Percentiles rank a stretch among this genome's conserved stretches.
Evolutionary conservation across 2,888 invertebrate species (phyloP).

Genomic region (Plagodis dolabraria): DNA sequence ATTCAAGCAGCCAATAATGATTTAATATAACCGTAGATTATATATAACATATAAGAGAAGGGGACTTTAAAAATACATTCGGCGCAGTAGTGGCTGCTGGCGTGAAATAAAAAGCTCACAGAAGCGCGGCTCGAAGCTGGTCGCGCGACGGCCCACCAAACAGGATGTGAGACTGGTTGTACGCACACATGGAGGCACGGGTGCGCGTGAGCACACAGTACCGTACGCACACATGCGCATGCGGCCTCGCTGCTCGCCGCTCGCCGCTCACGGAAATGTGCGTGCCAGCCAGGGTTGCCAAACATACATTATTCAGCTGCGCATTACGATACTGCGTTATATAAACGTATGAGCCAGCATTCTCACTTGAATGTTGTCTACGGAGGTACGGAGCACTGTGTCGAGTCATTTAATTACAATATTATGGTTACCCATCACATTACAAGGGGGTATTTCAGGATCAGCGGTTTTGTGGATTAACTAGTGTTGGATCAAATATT

Average conservation of each 20-base stretch:
- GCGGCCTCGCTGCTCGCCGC: constrained; percentile 75
- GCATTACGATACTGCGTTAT: constrained; percentile 37
- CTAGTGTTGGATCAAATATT: too few relatives aligned
- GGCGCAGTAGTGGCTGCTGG: constrained; percentile 61
- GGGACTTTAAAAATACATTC: constrained; percentile 35
- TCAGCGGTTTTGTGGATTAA: too few relatives aligned
- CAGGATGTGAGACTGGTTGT: constrained; percentile 85
- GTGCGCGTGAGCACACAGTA: constrained; percentile 42
- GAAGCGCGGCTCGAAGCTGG: constrained; percentile 70
- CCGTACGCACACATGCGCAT: constrained; percentile 59
- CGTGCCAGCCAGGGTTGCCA: constrained; percentile 70
- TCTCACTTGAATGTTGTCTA: constrained; percentile 7
- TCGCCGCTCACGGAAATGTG: constrained; percentile 80
- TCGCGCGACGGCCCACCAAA: constrained; percentile 74
- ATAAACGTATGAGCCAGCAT: constrained; percentile 35
- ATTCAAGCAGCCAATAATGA: not conserved
- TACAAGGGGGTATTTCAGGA: too few relatives aligned
- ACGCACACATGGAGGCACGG: constrained; percentile 55
- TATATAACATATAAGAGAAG: constrained; percentile 12
- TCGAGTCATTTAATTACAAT: too few relatives aligned
- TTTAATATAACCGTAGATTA: not conserved
- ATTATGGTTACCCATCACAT: too few relatives aligned
- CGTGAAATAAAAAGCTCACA: constrained; percentile 82
- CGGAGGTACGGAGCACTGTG: not conserved
- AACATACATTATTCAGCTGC: constrained; percentile 37